Conservation (phyloP, 2,113 vertebrate species). For the Plecturocebus donacophilus region DNA sequence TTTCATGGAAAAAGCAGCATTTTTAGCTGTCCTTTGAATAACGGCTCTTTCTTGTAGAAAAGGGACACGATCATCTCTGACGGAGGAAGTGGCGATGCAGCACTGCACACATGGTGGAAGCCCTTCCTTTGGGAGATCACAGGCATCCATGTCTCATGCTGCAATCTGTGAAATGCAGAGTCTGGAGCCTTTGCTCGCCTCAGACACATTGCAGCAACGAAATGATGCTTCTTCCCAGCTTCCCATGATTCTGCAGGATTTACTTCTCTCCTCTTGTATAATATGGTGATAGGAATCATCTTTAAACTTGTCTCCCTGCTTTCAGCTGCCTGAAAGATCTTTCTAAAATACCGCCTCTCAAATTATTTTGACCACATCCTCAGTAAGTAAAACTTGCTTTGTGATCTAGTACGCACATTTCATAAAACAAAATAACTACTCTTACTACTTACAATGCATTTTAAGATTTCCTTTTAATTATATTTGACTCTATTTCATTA, state of each 20-base stretch:
- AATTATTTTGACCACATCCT: background rate
- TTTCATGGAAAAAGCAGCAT: background rate
- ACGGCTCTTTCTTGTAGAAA: background rate
- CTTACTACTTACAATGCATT: background rate
- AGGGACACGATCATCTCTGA: background rate
- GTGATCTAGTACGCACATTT: background rate
- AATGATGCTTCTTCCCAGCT: background rate
- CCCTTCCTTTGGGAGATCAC: rapidly evolving
- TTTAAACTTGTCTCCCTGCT: background rate
- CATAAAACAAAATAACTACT: background rate
- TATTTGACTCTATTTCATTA: background rate
- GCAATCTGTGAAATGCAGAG: background rate
- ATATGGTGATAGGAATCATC: background rate
- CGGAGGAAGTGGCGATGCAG: background rate
- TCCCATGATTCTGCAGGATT: background rate
- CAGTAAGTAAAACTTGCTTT: background rate
- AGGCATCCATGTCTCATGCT: background rate
- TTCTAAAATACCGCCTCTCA: background rate
- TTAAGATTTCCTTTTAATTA: background rate
- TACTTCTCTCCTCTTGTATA: background rate
- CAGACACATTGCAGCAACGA: background rate
- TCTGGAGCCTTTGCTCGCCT: background rate
- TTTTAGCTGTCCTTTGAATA: background rate
- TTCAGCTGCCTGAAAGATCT: background rate
- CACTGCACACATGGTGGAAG: no score